Evolutionary conservation across 2,888 invertebrate species (phyloP).

Genomic region (Microctonus hyperodae): DNA sequence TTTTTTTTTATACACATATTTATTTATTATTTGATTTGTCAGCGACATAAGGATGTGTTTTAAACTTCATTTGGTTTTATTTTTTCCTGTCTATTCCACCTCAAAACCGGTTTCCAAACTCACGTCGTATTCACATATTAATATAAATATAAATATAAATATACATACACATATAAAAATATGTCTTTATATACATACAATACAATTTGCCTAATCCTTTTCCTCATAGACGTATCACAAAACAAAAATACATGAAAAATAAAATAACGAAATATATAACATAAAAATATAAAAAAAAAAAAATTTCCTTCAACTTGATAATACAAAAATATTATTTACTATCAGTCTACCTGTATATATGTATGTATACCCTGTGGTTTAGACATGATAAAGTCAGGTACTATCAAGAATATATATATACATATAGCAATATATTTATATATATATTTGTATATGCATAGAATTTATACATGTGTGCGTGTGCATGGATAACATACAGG

Average conservation of each 20-base stretch:
- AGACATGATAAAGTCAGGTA: background rate
- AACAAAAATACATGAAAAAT: no score
- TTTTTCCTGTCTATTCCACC: background rate
- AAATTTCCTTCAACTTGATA: no score
- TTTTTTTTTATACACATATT: background rate
- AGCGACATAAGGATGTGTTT: background rate
- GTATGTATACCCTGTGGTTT: no score
- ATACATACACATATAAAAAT: background rate
- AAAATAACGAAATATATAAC: no score
- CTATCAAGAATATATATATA: constrained; percentile 1
- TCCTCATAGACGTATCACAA: no score
- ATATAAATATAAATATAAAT: background rate
- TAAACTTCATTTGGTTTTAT: background rate
- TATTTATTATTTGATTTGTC: background rate
- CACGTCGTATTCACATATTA: background rate
- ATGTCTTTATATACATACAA: background rate
- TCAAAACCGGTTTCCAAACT: background rate
- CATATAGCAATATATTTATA: constrained; percentile 8
- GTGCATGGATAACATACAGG: constrained; percentile 23
- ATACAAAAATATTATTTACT: no score
- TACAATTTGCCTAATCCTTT: no score
- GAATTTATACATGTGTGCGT: constrained; percentile 31
- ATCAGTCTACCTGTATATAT: no score
- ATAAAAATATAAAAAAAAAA: no score
- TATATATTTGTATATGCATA: constrained; percentile 31